Evolutionary conservation across 1,140 invertebrate genomes (phyloP), one percentile per base, ranked within the genome.

Genomic region (Pantala flavescens): DNA sequence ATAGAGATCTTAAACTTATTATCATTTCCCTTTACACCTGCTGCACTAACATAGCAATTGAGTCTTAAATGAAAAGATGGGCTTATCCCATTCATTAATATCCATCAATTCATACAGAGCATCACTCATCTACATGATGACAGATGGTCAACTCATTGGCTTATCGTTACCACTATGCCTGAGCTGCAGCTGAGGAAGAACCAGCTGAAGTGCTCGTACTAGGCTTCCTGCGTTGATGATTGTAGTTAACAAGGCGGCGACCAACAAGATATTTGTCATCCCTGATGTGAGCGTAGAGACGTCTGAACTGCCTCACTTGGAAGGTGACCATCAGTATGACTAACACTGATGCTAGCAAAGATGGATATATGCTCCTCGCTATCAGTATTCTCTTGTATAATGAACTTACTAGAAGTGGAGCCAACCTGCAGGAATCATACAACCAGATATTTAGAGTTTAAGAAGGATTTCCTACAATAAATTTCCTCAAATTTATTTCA

Each of bases 201-300:
- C 71, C 71, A 21, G 19, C 28, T 19, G 49, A 7, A 1, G 71
- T 12, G 28, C 42, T 72, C 24, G 24, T n/a, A 72, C 71, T 72
- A 19, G 71, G 73, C 43, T 43, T 49, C 49, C 43, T 74, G 9
- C 88, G 87, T 74, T 90, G 85, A 82, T 92, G 90, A 81, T 98
- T 94, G 82, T 98, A 98, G 84, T 98, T 98, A 0, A 98, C 95
- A 74, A 98, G 87, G 74, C 95, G 87, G 79, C 95, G 92, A 0
- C 97, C 96, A 2, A 98, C 96, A 24, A 98, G 87, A 85, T 98
- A 99, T 85, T 99, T 99, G 81, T 99, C 97, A 85, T 99, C 98
- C 83, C 98, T 98, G 80, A 99, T 99, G 83, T 98, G 97, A 81
- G 99, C 94, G 81, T 98, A 98, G 0, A 99, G 85, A 79, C 95